phyloP scores from a whole-genome alignment of 1,140 invertebrate genomes.

The Hypsibius dujardini region DNA sequence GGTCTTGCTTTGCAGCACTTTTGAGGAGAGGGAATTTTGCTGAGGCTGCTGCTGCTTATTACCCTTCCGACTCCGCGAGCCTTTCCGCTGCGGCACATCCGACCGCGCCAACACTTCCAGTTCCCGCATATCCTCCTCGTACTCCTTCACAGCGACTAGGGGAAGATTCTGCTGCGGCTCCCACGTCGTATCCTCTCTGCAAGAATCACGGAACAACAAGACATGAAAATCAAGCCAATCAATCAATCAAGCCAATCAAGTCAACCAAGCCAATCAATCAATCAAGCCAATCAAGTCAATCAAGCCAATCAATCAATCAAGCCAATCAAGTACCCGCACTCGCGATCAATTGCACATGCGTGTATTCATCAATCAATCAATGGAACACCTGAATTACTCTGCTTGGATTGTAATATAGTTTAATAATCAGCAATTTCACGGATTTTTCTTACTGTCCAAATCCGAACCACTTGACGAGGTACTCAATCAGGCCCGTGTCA shows the following conservation, averaged over 20 bases:
- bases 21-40: not conserved
- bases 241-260: too few species aligned
- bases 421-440: not conserved
- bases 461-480: not conserved
- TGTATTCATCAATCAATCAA: not conserved
- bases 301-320: too few species aligned
- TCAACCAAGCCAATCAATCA: too few species aligned
- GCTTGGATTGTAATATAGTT: too few species aligned
- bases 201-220: not conserved
- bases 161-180: not conserved
- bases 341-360: too few species aligned
- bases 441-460: not conserved
- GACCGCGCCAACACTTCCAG: not conserved
- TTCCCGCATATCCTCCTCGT: constrained; percentile 4
- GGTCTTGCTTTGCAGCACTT: not conserved
- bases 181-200: not conserved
- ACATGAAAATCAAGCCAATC: not conserved
- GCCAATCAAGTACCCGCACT: too few species aligned
- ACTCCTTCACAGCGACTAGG: not conserved
- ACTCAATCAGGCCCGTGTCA: not conserved
- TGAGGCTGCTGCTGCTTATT: too few species aligned
- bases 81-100: too few species aligned
- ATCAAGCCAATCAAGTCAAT: too few species aligned
- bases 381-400: not conserved
- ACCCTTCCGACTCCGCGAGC: too few species aligned